These are phyloP conservation scores for Catamblyrhynchus diadema DNA, from an alignment of 2,797 vertebrate species.

Conservation along the genomic window DNA sequence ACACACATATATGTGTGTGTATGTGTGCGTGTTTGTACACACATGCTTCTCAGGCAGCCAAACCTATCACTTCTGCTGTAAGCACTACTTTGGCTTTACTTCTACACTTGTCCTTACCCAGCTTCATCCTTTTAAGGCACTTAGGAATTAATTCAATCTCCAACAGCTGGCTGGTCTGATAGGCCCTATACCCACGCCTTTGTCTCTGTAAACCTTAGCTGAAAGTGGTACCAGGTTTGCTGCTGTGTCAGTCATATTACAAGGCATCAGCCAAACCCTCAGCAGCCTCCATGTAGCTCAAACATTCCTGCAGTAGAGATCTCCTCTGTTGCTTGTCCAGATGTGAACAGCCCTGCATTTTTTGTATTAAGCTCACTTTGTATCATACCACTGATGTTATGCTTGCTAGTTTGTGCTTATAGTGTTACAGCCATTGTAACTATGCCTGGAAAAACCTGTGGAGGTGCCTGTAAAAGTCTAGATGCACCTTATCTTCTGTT, in stretches of 20 bases:
- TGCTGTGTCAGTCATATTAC: background rate
- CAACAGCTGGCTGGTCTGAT: background rate
- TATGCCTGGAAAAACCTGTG: background rate
- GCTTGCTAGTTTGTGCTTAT: background rate
- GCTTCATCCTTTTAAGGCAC: background rate
- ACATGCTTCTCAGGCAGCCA: background rate
- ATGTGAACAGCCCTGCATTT: background rate
- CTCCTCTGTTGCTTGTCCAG: background rate
- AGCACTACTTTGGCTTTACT: background rate
- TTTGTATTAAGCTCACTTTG: background rate
- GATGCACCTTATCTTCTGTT: background rate
- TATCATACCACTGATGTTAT: background rate
- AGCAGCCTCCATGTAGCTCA: background rate
- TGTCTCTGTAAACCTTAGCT: background rate
- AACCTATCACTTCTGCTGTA: background rate
- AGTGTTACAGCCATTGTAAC: background rate
- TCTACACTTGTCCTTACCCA: background rate
- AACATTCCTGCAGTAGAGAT: background rate
- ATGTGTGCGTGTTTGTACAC: rapidly evolving
- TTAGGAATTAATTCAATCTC: background rate
- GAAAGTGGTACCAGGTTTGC: background rate
- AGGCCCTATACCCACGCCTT: background rate
- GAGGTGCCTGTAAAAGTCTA: background rate
- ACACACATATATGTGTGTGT: rapidly evolving
- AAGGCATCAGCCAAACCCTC: background rate